Evolutionary conservation across 2,888 invertebrate genomes (phyloP).

Genomic region (Drosophila melanosoma): DNA sequence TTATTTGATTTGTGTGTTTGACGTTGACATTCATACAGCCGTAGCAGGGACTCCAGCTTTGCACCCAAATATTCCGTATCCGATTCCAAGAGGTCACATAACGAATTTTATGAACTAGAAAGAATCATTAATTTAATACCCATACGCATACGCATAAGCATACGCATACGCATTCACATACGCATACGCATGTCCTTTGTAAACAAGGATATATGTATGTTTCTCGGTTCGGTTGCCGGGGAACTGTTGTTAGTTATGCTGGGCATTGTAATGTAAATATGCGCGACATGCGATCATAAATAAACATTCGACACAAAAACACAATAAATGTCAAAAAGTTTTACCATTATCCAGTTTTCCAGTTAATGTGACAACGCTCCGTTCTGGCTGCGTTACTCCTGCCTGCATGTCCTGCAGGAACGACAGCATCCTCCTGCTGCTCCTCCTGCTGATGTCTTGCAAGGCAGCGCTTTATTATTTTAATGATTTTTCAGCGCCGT

Average conservation of each 20-base stretch:
- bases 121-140: conserved; percentile 84
- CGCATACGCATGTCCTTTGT: conserved; percentile 19
- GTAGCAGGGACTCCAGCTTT: conserved; percentile 4
- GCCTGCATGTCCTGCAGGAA: conserved; percentile 13
- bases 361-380: conserved; percentile 68
- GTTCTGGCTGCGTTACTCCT: conserved; percentile 17
- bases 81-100: conserved; percentile 38
- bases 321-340: conserved; percentile 82
- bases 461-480: conserved; percentile 65
- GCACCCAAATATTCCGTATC: conserved; percentile 1
- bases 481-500: conserved; percentile 74
- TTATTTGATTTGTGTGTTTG: conserved; percentile 79
- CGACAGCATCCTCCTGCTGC: conserved; percentile 35
- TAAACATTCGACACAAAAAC: conserved; percentile 83
- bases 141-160: conserved; percentile 33
- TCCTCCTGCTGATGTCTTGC: conserved; percentile 46
- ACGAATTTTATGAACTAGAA: conserved; percentile 85
- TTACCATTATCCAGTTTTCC: conserved; percentile 77
- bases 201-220: conserved; percentile 34
- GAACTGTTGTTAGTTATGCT: conserved; percentile 72
- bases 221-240: conserved; percentile 4
- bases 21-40: conserved; percentile 65
- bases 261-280: conserved; percentile 80
- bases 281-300: conserved; percentile 76
- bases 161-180: neutral